Evolutionary conservation across 2,888 invertebrate genomes (phyloP).

Genomic region (Sarcophaga caerulescens): DNA sequence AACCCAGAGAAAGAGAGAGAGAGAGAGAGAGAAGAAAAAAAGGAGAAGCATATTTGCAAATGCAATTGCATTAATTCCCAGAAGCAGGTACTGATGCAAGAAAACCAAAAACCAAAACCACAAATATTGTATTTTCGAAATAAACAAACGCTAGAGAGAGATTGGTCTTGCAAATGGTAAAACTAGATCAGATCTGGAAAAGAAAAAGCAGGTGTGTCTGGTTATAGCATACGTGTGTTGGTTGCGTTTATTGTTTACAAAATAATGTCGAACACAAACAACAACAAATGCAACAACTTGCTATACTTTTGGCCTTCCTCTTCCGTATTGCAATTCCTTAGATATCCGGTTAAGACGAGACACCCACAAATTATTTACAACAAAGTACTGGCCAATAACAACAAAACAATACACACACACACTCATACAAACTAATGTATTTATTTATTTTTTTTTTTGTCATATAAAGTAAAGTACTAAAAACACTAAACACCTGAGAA

Average conservation of each 20-base stretch:
- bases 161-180: background rate
- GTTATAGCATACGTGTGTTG: background rate
- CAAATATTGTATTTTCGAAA: slow-evolving; percentile 48
- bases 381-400: slow-evolving; percentile 3
- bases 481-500: slow-evolving; percentile 55
- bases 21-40: background rate
- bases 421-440: background rate
- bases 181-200: background rate
- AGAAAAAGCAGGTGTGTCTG: too few relatives aligned
- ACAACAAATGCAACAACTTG: slow-evolving; percentile 4
- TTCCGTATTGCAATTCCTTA: slow-evolving; percentile 35
- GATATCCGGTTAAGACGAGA: slow-evolving; percentile 1
- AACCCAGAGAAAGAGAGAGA: background rate
- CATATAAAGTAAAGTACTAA: slow-evolving; percentile 11
- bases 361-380: slow-evolving; percentile 46
- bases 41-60: slow-evolving; percentile 21
- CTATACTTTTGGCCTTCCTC: background rate
- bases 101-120: slow-evolving; percentile 37
- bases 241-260: background rate
- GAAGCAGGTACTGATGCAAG: background rate
- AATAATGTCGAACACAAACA: slow-evolving; percentile 3
- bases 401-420: background rate
- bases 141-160: background rate
- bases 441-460: background rate
- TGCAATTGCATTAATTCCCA: slow-evolving; percentile 1